A percentile compares a stretch with the other conserved stretches of the same genome.
These are phyloP conservation scores for Oreortyx pictus DNA, from an alignment of 2,797 vertebrate genomes.

Conservation along the genomic window DNA sequence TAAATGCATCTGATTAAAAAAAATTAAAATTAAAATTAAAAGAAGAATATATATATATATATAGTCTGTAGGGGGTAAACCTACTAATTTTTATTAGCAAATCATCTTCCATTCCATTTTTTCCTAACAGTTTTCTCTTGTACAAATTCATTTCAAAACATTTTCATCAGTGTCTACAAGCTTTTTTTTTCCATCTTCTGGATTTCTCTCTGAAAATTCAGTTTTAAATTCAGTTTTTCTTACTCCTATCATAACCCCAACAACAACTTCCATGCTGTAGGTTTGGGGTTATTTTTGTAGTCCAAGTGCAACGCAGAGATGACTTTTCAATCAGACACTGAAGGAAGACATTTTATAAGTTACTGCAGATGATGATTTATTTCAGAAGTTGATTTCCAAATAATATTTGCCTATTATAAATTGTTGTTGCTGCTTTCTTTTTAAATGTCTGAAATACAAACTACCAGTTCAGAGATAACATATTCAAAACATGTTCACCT, in stretches of 20 bases:
- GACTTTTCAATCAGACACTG: neutral
- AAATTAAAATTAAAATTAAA: neutral
- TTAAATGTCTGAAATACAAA: neutral
- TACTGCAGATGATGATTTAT: neutral
- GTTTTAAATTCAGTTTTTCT: neutral
- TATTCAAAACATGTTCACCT: neutral
- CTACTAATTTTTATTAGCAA: neutral
- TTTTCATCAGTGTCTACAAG: neutral
- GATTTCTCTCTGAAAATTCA: neutral
- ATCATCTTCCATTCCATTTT: neutral
- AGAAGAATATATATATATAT: neutral
- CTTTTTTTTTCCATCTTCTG: neutral
- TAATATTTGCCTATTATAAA: neutral
- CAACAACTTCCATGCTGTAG: neutral
- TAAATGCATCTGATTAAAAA: neutral
- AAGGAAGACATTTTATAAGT: neutral
- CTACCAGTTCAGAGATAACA: neutral
- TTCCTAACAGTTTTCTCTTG: neutral
- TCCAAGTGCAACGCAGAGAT: neutral
- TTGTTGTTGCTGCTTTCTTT: accelerated
- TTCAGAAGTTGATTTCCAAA: neutral
- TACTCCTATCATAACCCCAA: neutral
- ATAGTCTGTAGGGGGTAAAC: neutral
- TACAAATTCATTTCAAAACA: neutral
- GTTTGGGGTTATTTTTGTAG: neutral